Evolutionary conservation across 2,888 invertebrate species (phyloP), one percentile per base, ranked within the genome.

Genomic region (Mechanitis mazaeus): DNA sequence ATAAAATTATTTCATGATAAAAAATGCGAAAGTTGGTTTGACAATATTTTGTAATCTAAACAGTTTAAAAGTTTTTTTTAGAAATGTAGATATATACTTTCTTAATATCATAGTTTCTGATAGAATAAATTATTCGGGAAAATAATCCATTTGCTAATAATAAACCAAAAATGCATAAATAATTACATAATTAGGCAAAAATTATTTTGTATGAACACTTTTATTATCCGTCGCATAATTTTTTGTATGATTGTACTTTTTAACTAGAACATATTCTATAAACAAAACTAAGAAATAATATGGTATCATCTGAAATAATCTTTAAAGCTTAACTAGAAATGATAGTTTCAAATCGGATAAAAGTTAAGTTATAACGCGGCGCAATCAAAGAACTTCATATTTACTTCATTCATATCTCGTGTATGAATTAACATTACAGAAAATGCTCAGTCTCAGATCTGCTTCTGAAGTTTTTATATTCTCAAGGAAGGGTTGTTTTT

Each of bases 331-430:
- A 64, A 58, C 56, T 45, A 56, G 64, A 60, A 60, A 61, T 55
- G 62, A 59, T 64, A 67, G 66, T 67, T 66, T 66, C 66, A 66
- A 67, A 64, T 64, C 62, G 60, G 66, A 68, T 68, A 66, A 68
- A 68, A 68, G 68, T 68, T 68, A 59, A 63, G 62, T 63, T 61
- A 68, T 68, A 66, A 64, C 63, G 42, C 60, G 59, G 57, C 55
- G 64, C 61, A 59, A 59, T 62, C 63, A 59, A 68, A 67, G 62
- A 64, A 59, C 63, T 55, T 42, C 45, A 61, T 63, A 66, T 65
- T 65, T 65, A 65, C 54, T 59, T 61, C 59, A 61, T 64, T 61
- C 57, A 60, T 59, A 60, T 45, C 59, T 66, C 31, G 46, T 28
- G 35, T 46, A 42, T 42, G 42, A 42, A 42, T 42, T 42, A 42